Conservation (phyloP, 92 coral and sea anemone genomes). For the Hydrozoanthus gracilis region DNA sequence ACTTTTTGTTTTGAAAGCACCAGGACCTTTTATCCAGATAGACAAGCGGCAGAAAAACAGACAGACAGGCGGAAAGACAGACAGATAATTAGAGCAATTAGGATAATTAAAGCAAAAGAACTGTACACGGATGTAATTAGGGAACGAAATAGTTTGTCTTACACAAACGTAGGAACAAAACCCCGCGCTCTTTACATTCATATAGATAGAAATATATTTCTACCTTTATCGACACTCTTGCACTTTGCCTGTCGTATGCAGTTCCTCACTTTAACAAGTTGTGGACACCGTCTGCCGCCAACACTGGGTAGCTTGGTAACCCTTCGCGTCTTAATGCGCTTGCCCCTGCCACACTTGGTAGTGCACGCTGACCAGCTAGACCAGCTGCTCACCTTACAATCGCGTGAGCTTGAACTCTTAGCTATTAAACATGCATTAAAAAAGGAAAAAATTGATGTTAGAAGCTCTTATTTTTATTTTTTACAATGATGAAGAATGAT, state of each 20-base stretch:
- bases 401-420: constrained; percentile 5
- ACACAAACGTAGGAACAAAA: no score
- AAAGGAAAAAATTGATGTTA: neutral
- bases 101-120: no score
- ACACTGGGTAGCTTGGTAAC: constrained; percentile 64
- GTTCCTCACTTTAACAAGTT: constrained; percentile 54
- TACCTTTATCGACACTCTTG: constrained; percentile 27
- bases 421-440: neutral
- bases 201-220: neutral
- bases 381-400: constrained; percentile 85
- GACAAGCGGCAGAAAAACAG: no score
- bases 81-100: no score
- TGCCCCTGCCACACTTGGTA: constrained; percentile 77
- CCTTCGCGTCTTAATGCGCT: constrained; percentile 70
- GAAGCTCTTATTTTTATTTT: neutral
- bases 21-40: no score
- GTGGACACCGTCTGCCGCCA: constrained; percentile 71
- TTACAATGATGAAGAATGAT: neutral
- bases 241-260: constrained; percentile 71
- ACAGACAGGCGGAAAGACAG: no score
- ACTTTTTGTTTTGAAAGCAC: no score
- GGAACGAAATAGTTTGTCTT: no score
- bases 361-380: constrained; percentile 81
- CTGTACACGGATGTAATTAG: no score
- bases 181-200: no score